Evolutionary conservation across 35 echinoderm and acorn worm species (phyloP).

Genomic region (Apostichopus parvimensis): DNA sequence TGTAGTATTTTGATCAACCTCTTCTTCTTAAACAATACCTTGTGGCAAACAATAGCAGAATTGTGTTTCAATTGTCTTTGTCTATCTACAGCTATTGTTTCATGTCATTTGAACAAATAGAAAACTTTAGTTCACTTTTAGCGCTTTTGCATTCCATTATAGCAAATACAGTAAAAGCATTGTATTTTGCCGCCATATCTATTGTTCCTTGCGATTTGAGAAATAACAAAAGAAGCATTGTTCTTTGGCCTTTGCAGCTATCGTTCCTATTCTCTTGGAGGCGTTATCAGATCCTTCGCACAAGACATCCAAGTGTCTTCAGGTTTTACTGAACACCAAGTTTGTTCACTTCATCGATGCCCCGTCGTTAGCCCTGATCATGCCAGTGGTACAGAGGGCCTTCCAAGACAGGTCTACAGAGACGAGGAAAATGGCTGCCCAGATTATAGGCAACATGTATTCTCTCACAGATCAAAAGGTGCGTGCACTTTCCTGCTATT

Average conservation of each 20-base stretch:
- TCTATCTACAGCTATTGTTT: too few relatives aligned
- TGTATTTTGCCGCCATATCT: too few relatives aligned
- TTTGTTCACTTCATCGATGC: slow-evolving; percentile 99
- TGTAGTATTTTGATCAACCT: too few relatives aligned
- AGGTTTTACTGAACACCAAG: slow-evolving; percentile 81
- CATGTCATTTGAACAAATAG: too few relatives aligned
- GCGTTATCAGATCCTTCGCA: slow-evolving; percentile 81
- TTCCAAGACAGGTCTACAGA: slow-evolving; percentile 95
- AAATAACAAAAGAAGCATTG: too few relatives aligned
- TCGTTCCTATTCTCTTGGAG: slow-evolving; percentile 87
- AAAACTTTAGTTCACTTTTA: too few relatives aligned
- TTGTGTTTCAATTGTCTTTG: too few relatives aligned
- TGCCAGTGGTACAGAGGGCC: slow-evolving; percentile 94
- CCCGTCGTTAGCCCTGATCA: slow-evolving; percentile 96
- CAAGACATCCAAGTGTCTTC: slow-evolving; percentile 81
- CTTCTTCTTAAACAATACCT: too few relatives aligned
- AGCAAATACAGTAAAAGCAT: too few relatives aligned
- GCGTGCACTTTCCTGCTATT: background rate
- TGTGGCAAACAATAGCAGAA: too few relatives aligned
- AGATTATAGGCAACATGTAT: slow-evolving; percentile 99
- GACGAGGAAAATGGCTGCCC: slow-evolving; percentile 96
- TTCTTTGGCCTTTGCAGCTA: slow-evolving; percentile 55
- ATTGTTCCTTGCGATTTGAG: too few relatives aligned
- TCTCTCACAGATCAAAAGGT: slow-evolving; percentile 98
- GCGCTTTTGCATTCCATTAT: too few relatives aligned